Evolutionary conservation across 2,113 vertebrate genomes (phyloP).

Genomic region (Eidolon helvum): DNA sequence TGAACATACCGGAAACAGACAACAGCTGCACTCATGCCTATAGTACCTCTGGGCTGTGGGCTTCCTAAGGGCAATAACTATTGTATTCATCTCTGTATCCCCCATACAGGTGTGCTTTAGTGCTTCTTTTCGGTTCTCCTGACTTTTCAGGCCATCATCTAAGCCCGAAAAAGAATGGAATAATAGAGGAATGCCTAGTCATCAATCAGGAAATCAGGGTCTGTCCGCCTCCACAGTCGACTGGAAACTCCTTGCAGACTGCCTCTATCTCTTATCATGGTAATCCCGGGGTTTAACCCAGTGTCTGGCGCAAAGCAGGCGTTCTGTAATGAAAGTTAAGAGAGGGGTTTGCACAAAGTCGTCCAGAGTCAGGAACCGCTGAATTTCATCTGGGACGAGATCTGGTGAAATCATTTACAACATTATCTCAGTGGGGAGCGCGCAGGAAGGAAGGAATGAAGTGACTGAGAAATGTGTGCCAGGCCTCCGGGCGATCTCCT

Average conservation of each 20-base stretch:
- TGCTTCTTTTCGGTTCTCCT: neutral
- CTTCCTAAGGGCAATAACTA: neutral
- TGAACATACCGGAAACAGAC: neutral
- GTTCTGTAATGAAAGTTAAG: neutral
- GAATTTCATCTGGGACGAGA: neutral
- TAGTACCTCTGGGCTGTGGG: neutral
- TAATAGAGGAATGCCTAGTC: neutral
- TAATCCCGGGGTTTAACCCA: conserved; percentile 36
- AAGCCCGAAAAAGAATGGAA: neutral
- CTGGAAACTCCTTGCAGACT: neutral
- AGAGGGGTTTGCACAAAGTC: conserved; percentile 49
- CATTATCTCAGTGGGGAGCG: conserved; percentile 58
- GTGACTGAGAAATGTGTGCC: conserved; percentile 95
- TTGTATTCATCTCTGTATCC: neutral
- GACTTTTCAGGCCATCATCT: neutral
- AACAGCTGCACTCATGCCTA: neutral
- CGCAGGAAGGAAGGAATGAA: conserved; percentile 68
- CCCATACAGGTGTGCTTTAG: neutral
- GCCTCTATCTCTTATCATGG: neutral
- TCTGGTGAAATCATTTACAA: conserved; percentile 55
- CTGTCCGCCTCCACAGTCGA: neutral
- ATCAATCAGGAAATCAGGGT: neutral
- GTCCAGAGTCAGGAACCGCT: conserved; percentile 34
- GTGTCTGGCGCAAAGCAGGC: neutral
- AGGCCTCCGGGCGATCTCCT: conserved; percentile 21